Percentiles rank a stretch among this genome's conserved stretches.
phyloP scores from a whole-genome alignment of 2,113 vertebrate species.

The Mobula hypostoma region DNA sequence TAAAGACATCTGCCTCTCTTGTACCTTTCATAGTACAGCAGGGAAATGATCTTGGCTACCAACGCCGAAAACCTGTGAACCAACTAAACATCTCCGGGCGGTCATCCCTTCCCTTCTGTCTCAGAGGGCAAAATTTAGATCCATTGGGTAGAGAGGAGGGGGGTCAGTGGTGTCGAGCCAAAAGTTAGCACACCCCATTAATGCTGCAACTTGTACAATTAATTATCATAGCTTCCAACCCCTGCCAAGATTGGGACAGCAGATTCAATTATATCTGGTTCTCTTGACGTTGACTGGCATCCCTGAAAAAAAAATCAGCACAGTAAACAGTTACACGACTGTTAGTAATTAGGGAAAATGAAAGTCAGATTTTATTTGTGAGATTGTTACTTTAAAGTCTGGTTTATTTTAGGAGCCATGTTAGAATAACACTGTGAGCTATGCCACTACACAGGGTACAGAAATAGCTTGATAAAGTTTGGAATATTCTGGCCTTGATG shows the following conservation, averaged over 20 bases:
- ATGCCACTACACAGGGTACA: background rate
- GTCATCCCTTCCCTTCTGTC: no score
- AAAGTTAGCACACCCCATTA: no score
- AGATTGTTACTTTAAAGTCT: background rate
- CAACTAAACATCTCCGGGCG: no score
- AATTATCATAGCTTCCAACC: background rate
- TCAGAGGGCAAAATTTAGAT: no score
- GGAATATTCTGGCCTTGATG: no score
- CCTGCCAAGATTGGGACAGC: background rate
- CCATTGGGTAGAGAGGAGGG: no score
- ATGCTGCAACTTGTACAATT: background rate
- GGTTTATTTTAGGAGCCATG: conserved; percentile 13
- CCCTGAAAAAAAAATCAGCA: background rate
- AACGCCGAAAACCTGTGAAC: no score
- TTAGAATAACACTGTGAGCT: background rate
- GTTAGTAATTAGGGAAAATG: conserved; percentile 20
- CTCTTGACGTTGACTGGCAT: conserved; percentile 1
- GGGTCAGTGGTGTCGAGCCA: background rate
- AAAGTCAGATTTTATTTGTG: background rate
- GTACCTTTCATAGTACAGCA: no score
- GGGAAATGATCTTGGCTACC: no score
- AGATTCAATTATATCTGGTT: background rate
- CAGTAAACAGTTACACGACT: background rate
- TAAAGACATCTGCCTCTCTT: no score
- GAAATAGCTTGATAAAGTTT: background rate